Conservation (phyloP, 2,797 vertebrate species). For the Xiphorhynchus erythropygius region DNA sequence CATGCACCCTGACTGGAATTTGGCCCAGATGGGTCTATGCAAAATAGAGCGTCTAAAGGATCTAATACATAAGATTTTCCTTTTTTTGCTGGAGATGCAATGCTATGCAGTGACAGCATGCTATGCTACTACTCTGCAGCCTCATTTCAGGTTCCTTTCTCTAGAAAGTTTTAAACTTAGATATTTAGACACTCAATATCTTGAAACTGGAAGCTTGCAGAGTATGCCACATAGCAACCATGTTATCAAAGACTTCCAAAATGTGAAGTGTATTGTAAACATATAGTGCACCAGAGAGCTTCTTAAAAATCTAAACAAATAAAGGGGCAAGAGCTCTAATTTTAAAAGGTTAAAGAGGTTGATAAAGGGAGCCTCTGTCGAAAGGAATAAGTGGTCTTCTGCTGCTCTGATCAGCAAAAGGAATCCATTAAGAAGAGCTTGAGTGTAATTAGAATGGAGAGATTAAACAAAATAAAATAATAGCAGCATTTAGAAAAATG, state of each 20-base stretch:
- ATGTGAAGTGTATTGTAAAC: neutral
- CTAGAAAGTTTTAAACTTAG: neutral
- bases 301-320: neutral
- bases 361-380: neutral
- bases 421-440: neutral
- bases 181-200: neutral
- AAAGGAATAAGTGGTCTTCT: neutral
- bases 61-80: neutral
- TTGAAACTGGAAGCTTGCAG: neutral
- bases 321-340: neutral
- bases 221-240: fast-evolving
- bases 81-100: neutral
- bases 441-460: neutral
- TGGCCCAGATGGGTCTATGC: neutral
- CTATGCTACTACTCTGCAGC: neutral
- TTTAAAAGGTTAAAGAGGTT: neutral
- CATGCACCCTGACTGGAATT: neutral
- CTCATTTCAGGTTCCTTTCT: neutral
- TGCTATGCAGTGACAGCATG: neutral
- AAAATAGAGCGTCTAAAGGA: neutral
- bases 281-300: neutral
- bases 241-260: neutral
- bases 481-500: neutral
- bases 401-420: neutral
- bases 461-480: neutral